phyloP scores from a whole-genome alignment of 2,888 invertebrate species.

The Penaeus monodon region DNA sequence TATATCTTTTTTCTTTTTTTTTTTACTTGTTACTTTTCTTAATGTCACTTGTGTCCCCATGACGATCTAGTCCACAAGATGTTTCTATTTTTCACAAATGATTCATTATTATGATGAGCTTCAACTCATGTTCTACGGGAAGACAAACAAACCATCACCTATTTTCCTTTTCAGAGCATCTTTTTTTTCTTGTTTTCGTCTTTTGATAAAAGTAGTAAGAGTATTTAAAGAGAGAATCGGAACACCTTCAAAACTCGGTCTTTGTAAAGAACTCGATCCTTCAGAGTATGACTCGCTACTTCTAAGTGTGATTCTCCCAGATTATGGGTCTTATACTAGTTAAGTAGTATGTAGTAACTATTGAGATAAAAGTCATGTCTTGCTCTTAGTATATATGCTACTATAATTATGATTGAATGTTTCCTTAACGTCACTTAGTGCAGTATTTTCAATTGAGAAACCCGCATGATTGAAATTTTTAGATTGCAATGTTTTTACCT shows the following conservation, averaged over 20 bases:
- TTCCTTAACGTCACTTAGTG: slow-evolving; percentile 37
- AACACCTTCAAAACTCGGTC: slow-evolving; percentile 20
- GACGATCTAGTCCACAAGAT: too few species aligned
- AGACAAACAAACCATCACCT: slow-evolving; percentile 15
- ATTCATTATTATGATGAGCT: too few species aligned
- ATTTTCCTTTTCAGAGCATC: slow-evolving; percentile 44
- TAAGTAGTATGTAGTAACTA: slow-evolving; percentile 48
- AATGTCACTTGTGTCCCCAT: too few species aligned
- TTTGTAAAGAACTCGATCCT: background rate
- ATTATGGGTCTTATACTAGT: slow-evolving; percentile 60
- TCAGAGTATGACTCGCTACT: background rate
- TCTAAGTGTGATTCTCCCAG: slow-evolving; percentile 56
- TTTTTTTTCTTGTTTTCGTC: slow-evolving; percentile 6
- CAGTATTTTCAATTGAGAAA: slow-evolving; percentile 16
- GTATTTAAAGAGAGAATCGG: too few species aligned
- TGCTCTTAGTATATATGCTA: slow-evolving; percentile 42
- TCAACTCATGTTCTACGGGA: too few species aligned
- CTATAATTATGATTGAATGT: slow-evolving; percentile 38
- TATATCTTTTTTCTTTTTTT: too few species aligned
- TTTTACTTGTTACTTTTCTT: too few species aligned
- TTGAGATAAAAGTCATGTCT: slow-evolving; percentile 39
- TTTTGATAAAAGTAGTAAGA: too few species aligned
- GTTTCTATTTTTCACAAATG: too few species aligned
- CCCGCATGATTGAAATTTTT: slow-evolving; percentile 50
- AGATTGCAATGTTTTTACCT: slow-evolving; percentile 40